These are phyloP conservation scores for Lophochroa leadbeateri DNA, from an alignment of 2,113 vertebrate species.

Conservation along the genomic window DNA sequence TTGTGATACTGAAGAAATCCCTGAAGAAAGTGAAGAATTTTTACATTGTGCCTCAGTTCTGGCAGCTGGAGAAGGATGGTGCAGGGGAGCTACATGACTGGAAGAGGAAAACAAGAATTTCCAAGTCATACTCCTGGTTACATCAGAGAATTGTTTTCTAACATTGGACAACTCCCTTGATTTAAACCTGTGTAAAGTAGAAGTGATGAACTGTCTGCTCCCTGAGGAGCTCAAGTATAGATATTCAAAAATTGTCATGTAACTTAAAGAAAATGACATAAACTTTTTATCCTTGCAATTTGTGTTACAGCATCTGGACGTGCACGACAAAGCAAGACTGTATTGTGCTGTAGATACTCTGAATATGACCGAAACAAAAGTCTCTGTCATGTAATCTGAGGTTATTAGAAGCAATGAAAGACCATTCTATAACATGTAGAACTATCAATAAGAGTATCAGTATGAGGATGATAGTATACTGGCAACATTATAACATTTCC, in stretches of 20 bases:
- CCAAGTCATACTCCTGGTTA: background rate
- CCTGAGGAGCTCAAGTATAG: background rate
- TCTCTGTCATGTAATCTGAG: background rate
- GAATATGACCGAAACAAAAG: background rate
- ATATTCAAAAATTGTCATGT: background rate
- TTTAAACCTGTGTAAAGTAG: background rate
- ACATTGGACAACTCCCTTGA: background rate
- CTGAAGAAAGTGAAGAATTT: background rate
- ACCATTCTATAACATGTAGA: background rate
- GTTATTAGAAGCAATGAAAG: background rate
- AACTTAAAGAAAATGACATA: background rate
- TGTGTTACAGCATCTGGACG: background rate
- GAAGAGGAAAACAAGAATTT: background rate
- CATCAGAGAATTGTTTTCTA: background rate
- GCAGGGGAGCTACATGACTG: background rate
- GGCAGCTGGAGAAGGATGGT: background rate
- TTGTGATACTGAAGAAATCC: background rate
- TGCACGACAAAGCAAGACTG: background rate
- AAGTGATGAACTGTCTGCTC: background rate
- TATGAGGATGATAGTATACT: background rate
- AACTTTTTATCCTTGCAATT: background rate
- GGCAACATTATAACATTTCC: background rate
- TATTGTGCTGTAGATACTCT: background rate
- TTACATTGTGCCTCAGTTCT: background rate
- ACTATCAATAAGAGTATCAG: background rate